Evolutionary conservation across 2,797 vertebrate species (phyloP).

Genomic region (Xerus rutilus): DNA sequence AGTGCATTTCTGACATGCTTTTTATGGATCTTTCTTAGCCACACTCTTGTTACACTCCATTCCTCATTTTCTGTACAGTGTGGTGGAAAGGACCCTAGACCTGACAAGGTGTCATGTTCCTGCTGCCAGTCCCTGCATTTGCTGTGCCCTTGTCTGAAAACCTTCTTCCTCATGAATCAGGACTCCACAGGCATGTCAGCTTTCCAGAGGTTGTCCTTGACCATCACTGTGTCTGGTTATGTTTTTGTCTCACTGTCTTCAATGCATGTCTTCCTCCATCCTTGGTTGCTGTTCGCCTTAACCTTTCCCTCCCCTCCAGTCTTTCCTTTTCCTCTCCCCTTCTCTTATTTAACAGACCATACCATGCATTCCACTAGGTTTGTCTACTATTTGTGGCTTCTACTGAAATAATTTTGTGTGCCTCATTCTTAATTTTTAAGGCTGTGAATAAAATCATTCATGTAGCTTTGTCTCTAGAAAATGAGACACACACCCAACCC

Average conservation of each 20-base stretch:
- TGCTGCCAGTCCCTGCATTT: background rate
- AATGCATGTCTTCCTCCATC: background rate
- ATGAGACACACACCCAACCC: accelerated
- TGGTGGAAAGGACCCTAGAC: background rate
- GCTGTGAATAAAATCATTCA: background rate
- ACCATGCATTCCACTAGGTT: no score
- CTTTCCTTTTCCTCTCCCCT: no score
- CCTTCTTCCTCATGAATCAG: background rate
- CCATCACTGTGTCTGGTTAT: background rate
- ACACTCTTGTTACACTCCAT: background rate
- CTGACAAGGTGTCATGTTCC: background rate
- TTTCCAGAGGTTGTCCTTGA: background rate
- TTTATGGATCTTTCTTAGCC: background rate
- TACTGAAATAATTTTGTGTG: background rate
- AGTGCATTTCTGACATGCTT: background rate
- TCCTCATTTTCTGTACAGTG: background rate
- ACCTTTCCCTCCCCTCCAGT: background rate
- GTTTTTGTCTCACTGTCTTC: background rate
- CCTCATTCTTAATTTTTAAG: background rate
- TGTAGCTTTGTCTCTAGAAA: background rate
- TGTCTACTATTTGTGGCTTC: background rate
- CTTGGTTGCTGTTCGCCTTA: background rate
- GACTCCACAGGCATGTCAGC: background rate
- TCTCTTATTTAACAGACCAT: background rate
- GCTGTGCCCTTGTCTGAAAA: background rate